Percentiles rank a stretch among this genome's conserved stretches.
These are phyloP conservation scores for Dioctria linearis DNA, from an alignment of 2,888 invertebrate genomes.

Conservation along the genomic window DNA sequence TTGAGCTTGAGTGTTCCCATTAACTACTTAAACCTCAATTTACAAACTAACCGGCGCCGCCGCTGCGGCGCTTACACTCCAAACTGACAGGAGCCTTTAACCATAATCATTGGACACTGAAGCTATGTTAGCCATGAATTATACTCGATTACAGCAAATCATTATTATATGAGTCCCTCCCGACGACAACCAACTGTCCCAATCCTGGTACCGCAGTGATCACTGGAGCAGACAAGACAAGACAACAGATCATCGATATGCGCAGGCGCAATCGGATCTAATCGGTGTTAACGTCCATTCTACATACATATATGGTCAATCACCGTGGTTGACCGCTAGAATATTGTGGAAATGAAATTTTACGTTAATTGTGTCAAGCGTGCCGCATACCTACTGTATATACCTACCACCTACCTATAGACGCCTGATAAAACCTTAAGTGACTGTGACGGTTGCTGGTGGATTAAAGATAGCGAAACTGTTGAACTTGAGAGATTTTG, in stretches of 20 bases:
- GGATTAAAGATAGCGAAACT: slow-evolving; percentile 28
- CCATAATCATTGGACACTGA: neutral
- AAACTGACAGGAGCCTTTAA: neutral
- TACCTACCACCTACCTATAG: neutral
- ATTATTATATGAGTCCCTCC: slow-evolving; percentile 1
- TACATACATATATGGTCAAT: neutral
- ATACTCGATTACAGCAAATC: slow-evolving; percentile 17
- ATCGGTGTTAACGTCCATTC: slow-evolving; percentile 27
- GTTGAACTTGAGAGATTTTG: slow-evolving; percentile 42
- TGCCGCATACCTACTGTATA: slow-evolving; percentile 21
- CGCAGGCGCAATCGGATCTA: slow-evolving; percentile 36
- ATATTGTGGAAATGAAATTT: slow-evolving; percentile 40
- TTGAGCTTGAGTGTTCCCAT: neutral
- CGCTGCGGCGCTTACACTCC: neutral
- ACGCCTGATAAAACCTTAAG: neutral
- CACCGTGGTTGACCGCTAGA: slow-evolving; percentile 25
- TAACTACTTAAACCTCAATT: neutral
- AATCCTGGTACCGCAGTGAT: slow-evolving; percentile 5
- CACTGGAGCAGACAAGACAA: slow-evolving; percentile 38
- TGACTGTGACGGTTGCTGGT: neutral
- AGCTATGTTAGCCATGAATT: slow-evolving; percentile 13
- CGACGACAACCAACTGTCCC: slow-evolving; percentile 19
- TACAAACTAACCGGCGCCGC: neutral
- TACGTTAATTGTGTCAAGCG: slow-evolving; percentile 52
- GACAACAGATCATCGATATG: slow-evolving; percentile 2